Base-by-base conservation (phyloP, 64 coral and sea anemone genomes). In the Cladopsammia gracilis region DNA sequence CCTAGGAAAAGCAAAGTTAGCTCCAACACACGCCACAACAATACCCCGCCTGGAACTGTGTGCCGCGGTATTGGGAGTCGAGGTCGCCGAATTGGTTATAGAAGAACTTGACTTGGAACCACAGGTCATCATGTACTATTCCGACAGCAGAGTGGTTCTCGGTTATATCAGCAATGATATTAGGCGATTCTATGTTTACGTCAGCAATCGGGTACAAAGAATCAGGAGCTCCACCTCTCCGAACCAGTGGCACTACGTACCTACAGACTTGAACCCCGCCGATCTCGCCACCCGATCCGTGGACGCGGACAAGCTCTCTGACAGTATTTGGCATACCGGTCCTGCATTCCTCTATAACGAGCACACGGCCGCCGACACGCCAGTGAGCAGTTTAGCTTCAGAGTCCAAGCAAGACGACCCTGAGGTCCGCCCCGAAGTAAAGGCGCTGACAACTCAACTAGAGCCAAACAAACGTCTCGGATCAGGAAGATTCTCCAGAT, bases 181-280 rank as follows among this genome's bases (percentile, higher is more conserved):
- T 2, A 18, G 67, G 48, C 79, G 90, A 4, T 84, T 92, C 58
- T 92, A 92, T 47, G 79, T 92, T 22, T 92, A 92, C 44, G 67
- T 92, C 64, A 46, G 46, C 56, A 92, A 92, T 14, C 1, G 79
- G 0, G 79, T 92, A 12, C 6, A 92, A 53, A 12, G 34, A 11
- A 92, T 92, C 3, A 24, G 90, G 2, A 83, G 53, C 13, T 73
- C 80, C 0, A 58, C 78, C 0, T 0, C 3, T 11, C 90, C 90
- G 42, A 5, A 58, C 0, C 90, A 85, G 51, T 92, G 90, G 90
- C 65, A 53, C 3, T 85, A 92, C 79, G 90, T 92, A 1, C 52
- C 67, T 19, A 56, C 90, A 6, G 5, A 74, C 2, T 64, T 61
- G 14, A 92, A 92, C 52, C 78, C 90, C 15, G 79, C 90, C 18